Conservation (phyloP, 2,888 invertebrate genomes). For the Minunthozetes semirufus region DNA sequence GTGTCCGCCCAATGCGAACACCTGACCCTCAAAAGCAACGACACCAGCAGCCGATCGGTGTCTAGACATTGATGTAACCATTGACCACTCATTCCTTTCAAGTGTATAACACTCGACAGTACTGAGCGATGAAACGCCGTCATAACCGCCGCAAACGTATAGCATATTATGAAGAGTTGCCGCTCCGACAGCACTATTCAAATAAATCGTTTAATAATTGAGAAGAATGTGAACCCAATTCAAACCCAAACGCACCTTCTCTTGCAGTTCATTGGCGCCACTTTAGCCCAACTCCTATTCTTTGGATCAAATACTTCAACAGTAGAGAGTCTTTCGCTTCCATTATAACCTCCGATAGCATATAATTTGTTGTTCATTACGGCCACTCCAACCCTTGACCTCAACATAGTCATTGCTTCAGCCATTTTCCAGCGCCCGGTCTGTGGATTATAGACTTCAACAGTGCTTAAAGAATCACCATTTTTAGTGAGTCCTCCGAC, state of each 20-base stretch:
- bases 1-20: conserved; percentile 77
- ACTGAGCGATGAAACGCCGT: conserved; percentile 72
- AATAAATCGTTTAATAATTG: neutral
- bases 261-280: conserved; percentile 59
- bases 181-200: conserved; percentile 66
- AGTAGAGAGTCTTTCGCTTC: conserved; percentile 68
- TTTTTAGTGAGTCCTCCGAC: conserved; percentile 75
- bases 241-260: conserved; percentile 56
- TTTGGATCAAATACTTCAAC: conserved; percentile 76
- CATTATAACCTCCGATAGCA: conserved; percentile 38
- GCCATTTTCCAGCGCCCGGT: conserved; percentile 64
- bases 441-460: conserved; percentile 72
- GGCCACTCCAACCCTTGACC: conserved; percentile 75
- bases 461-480: conserved; percentile 72
- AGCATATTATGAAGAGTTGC: conserved; percentile 69
- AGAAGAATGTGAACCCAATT: conserved; percentile 34
- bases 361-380: conserved; percentile 68
- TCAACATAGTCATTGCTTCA: conserved; percentile 73
- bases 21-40: conserved; percentile 62
- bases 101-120: conserved; percentile 76
- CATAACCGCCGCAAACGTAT: conserved; percentile 77
- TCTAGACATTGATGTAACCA: conserved; percentile 65
- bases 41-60: conserved; percentile 66
- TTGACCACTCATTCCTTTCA: conserved; percentile 64
- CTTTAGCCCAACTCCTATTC: conserved; percentile 65